Percentiles rank a stretch among this genome's conserved stretches.
phyloP scores from a whole-genome alignment of 2,113 vertebrate species.

The Protomyctophum bolini region DNA sequence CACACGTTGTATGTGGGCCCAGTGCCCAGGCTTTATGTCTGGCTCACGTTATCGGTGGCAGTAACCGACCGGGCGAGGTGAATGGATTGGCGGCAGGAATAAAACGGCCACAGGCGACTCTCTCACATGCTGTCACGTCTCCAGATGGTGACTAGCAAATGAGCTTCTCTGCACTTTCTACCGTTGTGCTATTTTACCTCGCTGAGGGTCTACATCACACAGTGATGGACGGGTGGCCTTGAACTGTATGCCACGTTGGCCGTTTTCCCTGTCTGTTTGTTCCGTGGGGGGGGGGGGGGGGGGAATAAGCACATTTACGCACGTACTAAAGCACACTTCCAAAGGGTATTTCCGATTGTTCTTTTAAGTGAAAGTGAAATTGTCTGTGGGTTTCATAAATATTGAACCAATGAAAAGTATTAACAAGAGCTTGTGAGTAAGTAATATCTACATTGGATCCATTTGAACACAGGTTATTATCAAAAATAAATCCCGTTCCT shows the following conservation, averaged over 20 bases:
- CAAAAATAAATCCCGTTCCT: too few relatives aligned
- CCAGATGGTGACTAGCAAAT: conserved; percentile 59
- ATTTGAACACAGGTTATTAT: too few relatives aligned
- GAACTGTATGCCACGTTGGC: conserved; percentile 53
- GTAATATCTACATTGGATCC: too few relatives aligned
- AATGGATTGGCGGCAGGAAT: conserved; percentile 26
- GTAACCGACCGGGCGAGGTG: conserved; percentile 35
- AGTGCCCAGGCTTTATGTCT: conserved; percentile 38
- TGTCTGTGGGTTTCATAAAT: too few relatives aligned
- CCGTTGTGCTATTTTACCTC: conserved; percentile 44
- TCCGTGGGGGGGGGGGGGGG: too few relatives aligned
- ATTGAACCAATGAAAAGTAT: too few relatives aligned
- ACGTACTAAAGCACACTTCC: too few relatives aligned
- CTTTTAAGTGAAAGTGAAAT: too few relatives aligned
- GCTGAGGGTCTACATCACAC: conserved; percentile 34
- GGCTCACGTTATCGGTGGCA: conserved; percentile 45
- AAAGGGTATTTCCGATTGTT: too few relatives aligned
- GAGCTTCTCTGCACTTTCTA: conserved; percentile 36
- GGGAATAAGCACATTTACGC: too few relatives aligned
- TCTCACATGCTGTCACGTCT: conserved; percentile 45
- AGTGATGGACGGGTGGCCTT: conserved; percentile 42
- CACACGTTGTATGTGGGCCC: neutral
- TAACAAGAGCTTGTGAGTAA: too few relatives aligned
- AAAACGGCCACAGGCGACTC: conserved; percentile 26
- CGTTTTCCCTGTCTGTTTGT: too few relatives aligned